Evolutionary conservation across 2,888 invertebrate genomes (phyloP), one percentile per base, ranked within the genome.

Genomic region (Papilio demoleus): DNA sequence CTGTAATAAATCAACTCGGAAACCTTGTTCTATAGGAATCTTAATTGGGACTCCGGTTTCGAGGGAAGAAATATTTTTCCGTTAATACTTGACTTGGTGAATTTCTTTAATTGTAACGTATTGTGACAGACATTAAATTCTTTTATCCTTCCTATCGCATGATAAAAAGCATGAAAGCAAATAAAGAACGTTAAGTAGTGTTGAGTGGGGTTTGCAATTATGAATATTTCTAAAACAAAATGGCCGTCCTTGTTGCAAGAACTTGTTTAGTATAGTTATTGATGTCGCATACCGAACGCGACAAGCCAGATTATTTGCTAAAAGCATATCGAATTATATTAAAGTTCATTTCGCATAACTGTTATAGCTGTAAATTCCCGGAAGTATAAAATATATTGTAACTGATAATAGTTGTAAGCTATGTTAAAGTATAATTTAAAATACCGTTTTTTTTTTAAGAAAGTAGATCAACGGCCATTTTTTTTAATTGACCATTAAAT

Each of bases 291-390:
- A 53, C 53, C 53, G 8, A 27, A 24, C 24, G 14, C 53, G 27
- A 53, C n/a, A 53, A 27, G 53, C 27, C 53, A 27, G 27, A 53
- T 53, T 53, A 53, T 53, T 53, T 53, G 27, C 53, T 53, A 53
- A 53, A 53, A 53, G n/a, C 53, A n/a, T 53, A 53, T 53, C 27
- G 53, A 53, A 53, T 53, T 27, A 27, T 53, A 53, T 24, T 53
- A 45, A n/a, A 53, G 14, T 27, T 27, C 5, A 53, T 50, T 53
- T 53, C 53, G 27, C 27, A 53, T 53, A 27, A 53, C 53, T 53
- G 27, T 53, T 27, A 53, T n/a, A 53, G 14, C 50, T 50, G 24
- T 50, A 14, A 50, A 14, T 14, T 50, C 50, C 24, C 50, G 24
- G 50, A 50, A n/a, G 53, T n/a, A 27, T 53, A 27, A 27, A 50